phyloP scores from a whole-genome alignment of 2,797 vertebrate genomes.

The Alauda arvensis region DNA sequence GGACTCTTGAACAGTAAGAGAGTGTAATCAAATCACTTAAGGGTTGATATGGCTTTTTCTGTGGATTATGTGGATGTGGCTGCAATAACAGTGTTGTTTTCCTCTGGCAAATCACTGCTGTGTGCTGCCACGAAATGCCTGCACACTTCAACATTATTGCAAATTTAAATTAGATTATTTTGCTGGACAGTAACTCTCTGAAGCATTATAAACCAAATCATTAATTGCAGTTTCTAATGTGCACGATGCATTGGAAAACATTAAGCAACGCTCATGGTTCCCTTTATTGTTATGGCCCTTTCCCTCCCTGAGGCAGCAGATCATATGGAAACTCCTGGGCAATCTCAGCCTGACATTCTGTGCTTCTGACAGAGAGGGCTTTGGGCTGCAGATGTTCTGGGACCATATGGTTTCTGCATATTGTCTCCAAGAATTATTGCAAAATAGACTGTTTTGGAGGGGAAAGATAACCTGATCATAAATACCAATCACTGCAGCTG shows the following conservation, averaged over 20 bases:
- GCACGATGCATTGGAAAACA: constrained; percentile 54
- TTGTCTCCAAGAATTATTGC: constrained; percentile 27
- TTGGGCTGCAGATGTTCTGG: constrained; percentile 41
- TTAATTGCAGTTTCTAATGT: constrained; percentile 67
- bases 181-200: constrained; percentile 63
- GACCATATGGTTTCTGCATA: constrained; percentile 43
- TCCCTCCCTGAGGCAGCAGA: constrained; percentile 13
- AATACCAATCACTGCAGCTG: constrained; percentile 30
- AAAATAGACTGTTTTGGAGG: neutral
- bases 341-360: constrained; percentile 8
- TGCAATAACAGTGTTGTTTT: constrained; percentile 38
- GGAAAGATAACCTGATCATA: neutral
- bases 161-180: constrained; percentile 70
- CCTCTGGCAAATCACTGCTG: constrained; percentile 53
- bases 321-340: constrained; percentile 34
- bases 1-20: neutral
- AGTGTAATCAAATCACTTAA: constrained; percentile 57
- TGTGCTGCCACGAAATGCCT: constrained; percentile 48
- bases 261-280: constrained; percentile 56
- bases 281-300: constrained; percentile 46
- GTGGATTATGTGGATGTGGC: constrained; percentile 52
- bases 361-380: constrained; percentile 21
- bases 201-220: constrained; percentile 68
- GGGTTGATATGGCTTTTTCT: constrained; percentile 52
- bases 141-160: constrained; percentile 62